These are phyloP conservation scores for Diloba caeruleocephala DNA, from an alignment of 2,888 invertebrate genomes.

Conservation along the genomic window DNA sequence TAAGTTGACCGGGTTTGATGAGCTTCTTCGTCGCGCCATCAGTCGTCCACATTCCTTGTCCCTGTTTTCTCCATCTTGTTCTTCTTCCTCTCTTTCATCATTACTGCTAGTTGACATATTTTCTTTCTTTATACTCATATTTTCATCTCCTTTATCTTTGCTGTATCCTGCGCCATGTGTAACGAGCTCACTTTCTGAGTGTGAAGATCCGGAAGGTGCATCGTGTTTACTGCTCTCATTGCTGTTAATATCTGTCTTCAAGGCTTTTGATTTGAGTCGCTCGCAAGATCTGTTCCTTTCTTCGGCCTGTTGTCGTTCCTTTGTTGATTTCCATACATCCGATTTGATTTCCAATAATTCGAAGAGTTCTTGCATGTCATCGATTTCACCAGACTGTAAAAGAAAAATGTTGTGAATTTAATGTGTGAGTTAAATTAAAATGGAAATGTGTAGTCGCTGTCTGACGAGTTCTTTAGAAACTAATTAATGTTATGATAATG, in stretches of 20 bases:
- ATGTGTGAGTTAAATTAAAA: conserved; percentile 24
- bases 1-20: conserved; percentile 95
- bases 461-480: conserved; percentile 26
- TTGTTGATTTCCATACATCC: conserved; percentile 92
- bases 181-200: conserved; percentile 85
- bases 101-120: conserved; percentile 87
- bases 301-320: conserved; percentile 86
- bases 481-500: conserved; percentile 41
- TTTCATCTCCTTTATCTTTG: conserved; percentile 83
- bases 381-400: conserved; percentile 93
- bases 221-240: conserved; percentile 88
- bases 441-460: conserved; percentile 19
- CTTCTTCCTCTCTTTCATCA: conserved; percentile 87
- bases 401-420: conserved; percentile 32
- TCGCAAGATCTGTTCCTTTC: conserved; percentile 86
- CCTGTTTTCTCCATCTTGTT: conserved; percentile 87
- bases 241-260: conserved; percentile 86
- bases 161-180: conserved; percentile 85
- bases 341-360: conserved; percentile 95
- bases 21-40: conserved; percentile 91
- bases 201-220: conserved; percentile 85
- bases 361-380: conserved; percentile 94
- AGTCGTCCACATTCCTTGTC: conserved; percentile 85
- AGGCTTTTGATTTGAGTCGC: conserved; percentile 81
- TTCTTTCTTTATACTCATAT: conserved; percentile 86